A percentile compares a stretch with the other conserved stretches of the same genome.
These are phyloP conservation scores for Trachelus iudaicus DNA, from an alignment of 2,888 invertebrate genomes.

Conservation along the genomic window DNA sequence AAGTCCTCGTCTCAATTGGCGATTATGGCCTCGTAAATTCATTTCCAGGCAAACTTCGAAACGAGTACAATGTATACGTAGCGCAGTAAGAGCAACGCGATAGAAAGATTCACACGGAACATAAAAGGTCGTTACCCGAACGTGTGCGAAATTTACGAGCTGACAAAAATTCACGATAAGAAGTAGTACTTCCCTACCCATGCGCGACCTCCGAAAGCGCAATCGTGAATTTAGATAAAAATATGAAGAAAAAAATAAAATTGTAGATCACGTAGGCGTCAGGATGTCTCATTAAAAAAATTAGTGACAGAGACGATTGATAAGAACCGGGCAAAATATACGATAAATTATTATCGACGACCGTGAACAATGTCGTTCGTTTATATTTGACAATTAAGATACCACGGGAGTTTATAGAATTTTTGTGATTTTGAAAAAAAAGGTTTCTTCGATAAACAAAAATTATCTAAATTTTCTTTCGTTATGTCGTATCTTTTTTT, in stretches of 20 bases:
- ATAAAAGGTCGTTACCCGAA: constrained; percentile 15
- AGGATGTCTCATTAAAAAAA: constrained; percentile 48
- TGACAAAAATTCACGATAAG: neutral
- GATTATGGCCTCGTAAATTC: constrained; percentile 56
- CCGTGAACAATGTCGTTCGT: neutral
- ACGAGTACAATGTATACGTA: neutral
- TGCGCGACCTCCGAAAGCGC: constrained; percentile 11
- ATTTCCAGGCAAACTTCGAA: constrained; percentile 48
- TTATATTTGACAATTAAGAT: neutral
- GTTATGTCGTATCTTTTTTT: neutral
- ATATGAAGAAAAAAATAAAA: constrained; percentile 21
- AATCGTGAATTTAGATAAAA: constrained; percentile 7
- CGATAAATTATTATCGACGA: neutral
- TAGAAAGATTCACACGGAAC: constrained; percentile 1
- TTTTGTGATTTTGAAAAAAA: neutral
- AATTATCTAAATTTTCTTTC: neutral
- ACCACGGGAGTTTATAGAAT: neutral
- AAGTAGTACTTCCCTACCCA: neutral
- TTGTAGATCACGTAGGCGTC: constrained; percentile 31
- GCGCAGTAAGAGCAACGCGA: neutral
- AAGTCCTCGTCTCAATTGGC: constrained; percentile 48
- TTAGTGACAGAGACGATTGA: constrained; percentile 31
- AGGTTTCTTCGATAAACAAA: neutral
- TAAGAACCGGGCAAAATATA: neutral
- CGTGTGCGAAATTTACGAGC: neutral